Base-by-base conservation (phyloP, 92 coral and sea anemone species). In the Zoanthus solanderi region DNA sequence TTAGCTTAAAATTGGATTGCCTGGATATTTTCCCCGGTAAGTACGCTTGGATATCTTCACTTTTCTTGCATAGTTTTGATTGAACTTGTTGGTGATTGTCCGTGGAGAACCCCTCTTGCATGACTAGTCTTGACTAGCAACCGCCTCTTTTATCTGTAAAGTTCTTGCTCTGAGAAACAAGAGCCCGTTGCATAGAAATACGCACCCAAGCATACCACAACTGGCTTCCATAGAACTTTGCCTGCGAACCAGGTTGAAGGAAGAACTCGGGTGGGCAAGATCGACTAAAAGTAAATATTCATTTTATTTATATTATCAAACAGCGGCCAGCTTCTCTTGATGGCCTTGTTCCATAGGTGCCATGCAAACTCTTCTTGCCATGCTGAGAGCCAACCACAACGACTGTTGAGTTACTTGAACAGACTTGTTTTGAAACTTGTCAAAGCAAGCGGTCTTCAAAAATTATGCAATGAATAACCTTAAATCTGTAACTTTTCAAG, bases 221-320 rank as follows among this genome's bases (percentile, higher is more conserved):
- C 75, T 42, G 88, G 91, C 83, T 90, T 91, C 96, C 98, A 93
- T 95, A 93, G 98, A 93, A 87, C 89, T 93, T 95, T 93, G 96
- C 98, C 94, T 86, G 94, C 90, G 96, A 91, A 95, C 96, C 78
- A 69, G 74, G 46, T 76, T 68, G 71, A 81, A 79, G 60, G 68
- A 77, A 76, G 58, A 75, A 63, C 86, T 56, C 53, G 73, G 88
- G 61, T 45, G 63, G 75, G 30, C 85, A 56, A 31, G 74, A 2
- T 37, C 42, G 42, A 80, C 44, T 65, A 45, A 18, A 45, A 80
- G 85, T 30, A 75, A 66, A 66, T 47, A 81, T 81, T 81, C 75
- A 65, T 65, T 67, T 67, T 18, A 71, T 65, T 48, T 65, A 52
- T 15, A 1, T 47, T 45, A 18, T 48, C 11, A 81, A 66, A 81